A percentile compares a stretch with the other conserved stretches of the same genome.
These are phyloP conservation scores for Brachystomella parvula DNA, from an alignment of 1,140 invertebrate genomes.

Conservation along the genomic window DNA sequence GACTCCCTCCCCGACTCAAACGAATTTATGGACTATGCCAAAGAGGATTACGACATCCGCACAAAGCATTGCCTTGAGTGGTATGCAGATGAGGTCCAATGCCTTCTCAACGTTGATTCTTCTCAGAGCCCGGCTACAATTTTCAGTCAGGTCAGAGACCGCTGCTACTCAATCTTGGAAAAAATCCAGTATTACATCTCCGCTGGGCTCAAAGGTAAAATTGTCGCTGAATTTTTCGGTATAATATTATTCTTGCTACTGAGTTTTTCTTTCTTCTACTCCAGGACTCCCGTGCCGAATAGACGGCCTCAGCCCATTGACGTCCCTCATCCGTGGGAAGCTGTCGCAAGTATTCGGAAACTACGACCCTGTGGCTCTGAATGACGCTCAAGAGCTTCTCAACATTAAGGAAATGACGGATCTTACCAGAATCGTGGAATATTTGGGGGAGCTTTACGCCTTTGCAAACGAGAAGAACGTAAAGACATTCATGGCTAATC, in stretches of 20 bases:
- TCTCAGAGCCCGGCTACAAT: not conserved
- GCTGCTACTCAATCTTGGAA: conserved; percentile 4
- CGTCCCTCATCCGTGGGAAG: conserved; percentile 4
- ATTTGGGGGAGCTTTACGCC: conserved; percentile 13
- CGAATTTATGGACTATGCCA: not conserved
- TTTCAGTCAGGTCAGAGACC: conserved; percentile 8
- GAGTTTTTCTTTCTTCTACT: not conserved
- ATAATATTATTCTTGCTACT: not conserved
- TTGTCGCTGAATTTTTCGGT: not conserved
- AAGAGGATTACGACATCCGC: not conserved
- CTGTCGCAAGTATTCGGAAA: conserved; percentile 17
- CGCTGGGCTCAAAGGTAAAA: conserved; percentile 2
- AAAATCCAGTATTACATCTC: conserved; percentile 4
- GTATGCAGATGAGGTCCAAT: conserved; percentile 6
- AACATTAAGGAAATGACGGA: conserved; percentile 2
- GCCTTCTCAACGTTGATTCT: not conserved
- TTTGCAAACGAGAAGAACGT: conserved; percentile 10
- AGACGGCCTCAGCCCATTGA: conserved; percentile 18
- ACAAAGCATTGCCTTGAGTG: not conserved
- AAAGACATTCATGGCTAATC: conserved; percentile 17
- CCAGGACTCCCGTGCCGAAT: conserved; percentile 9
- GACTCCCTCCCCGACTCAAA: not conserved
- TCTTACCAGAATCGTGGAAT: conserved; percentile 17
- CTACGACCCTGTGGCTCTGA: conserved; percentile 19
- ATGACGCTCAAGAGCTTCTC: conserved; percentile 15